Base-by-base conservation (phyloP, 2,888 invertebrate species). In the Ochlodes sylvanus region DNA sequence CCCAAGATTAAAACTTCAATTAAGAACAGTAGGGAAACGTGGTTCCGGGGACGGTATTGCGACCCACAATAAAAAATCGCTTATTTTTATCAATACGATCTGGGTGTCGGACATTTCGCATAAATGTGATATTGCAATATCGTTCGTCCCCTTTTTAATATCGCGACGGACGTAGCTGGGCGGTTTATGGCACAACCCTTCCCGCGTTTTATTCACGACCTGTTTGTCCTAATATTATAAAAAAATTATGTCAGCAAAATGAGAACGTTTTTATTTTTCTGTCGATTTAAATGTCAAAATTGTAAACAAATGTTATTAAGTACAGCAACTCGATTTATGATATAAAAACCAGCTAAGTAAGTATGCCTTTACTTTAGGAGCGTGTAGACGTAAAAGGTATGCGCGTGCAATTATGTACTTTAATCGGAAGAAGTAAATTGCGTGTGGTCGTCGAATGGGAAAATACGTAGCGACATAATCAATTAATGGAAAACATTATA, bases 111-210 rank as follows among this genome's bases (percentile, higher is more conserved):
- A 92, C 92, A 92, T 92, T 92, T 92, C 92, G 89, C 90, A 93
- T 92, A 92, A 92, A 93, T 92, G 93, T 92, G 92, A 93, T 92
- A 92, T 92, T 91, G 92, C 92, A 93, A 93, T 92, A 92, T 89
- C 92, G 89, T 88, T 88, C 87, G 92, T 89, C 91, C 92, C 92
- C 92, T 92, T 92, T 93, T 93, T 93, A 93, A 93, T 93, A 93
- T 93, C 89, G 87, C 91, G 88, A 86, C 90, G 92, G 92, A 89
- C 90, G 89, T 86, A 84, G 84, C 86, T 83, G 90, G 88, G 81
- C 91, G 92, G 90, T 93, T 93, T 93, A 92, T 91, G 89, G 87
- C 92, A 83, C 89, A 92, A 92, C 92, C 92, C 92, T 92, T 93
- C 86, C 91, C 87, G 86, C 85, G 89, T 92, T 93, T 93, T 92